Percentiles rank a stretch among this genome's conserved stretches.
These are phyloP conservation scores for Pseudomyrmex cubaensis DNA, from an alignment of 1,140 invertebrate genomes.

Conservation along the genomic window DNA sequence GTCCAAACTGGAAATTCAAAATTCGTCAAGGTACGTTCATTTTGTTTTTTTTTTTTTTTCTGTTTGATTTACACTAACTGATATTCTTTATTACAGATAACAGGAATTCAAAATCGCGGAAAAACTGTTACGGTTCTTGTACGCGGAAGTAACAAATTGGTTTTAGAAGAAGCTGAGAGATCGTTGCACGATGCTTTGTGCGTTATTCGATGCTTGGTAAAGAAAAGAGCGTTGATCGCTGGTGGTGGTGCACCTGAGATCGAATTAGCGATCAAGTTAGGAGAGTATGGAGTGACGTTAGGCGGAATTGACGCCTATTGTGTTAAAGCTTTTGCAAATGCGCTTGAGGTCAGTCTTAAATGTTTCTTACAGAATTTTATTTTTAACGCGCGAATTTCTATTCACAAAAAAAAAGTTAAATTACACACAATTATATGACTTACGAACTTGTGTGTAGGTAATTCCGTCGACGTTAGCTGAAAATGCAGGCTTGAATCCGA, in stretches of 20 bases:
- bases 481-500: conserved; percentile 99
- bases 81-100: conserved; percentile 87
- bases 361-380: background rate
- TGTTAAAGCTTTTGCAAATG: conserved; percentile 97
- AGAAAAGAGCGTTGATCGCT: conserved; percentile 95
- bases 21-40: conserved; percentile 93
- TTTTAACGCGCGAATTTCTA: background rate
- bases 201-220: conserved; percentile 98
- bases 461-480: conserved; percentile 99
- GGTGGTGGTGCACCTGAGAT: conserved; percentile 99
- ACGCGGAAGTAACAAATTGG: conserved; percentile 98
- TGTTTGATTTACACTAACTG: too few relatives aligned
- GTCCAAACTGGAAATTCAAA: conserved; percentile 95
- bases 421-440: conserved; percentile 5
- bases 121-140: conserved; percentile 97
- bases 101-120: conserved; percentile 95
- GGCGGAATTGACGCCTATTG: conserved; percentile 98
- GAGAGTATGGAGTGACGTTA: conserved; percentile 92
- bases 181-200: conserved; percentile 99
- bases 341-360: conserved; percentile 91
- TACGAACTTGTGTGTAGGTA: conserved; percentile 70
- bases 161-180: conserved; percentile 97
- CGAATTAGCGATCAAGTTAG: conserved; percentile 95
- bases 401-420: background rate
- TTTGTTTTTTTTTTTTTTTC: too few relatives aligned